phyloP scores from a whole-genome alignment of 2,888 invertebrate species.

The Steinernema carpocapsae region DNA sequence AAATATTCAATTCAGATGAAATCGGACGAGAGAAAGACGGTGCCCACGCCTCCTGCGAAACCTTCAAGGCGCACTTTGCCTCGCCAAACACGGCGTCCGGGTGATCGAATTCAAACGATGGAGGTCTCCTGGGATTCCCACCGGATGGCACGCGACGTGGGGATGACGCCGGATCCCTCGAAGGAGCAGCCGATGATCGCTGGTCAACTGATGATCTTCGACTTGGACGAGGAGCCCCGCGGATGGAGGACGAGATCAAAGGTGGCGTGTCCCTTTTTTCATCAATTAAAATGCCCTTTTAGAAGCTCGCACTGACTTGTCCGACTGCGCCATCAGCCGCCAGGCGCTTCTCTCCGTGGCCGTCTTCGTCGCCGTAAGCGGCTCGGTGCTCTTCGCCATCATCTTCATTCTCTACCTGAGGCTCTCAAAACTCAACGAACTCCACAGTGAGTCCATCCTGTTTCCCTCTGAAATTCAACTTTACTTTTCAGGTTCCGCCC shows the following conservation, averaged over 20 bases:
- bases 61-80: conserved; percentile 46
- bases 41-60: conserved; percentile 40
- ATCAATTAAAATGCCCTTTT: neutral
- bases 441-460: conserved; percentile 3
- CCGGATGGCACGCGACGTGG: conserved; percentile 52
- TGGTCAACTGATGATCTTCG: conserved; percentile 67
- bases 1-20: neutral
- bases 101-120: conserved; percentile 13
- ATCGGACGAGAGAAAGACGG: conserved; percentile 34
- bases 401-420: conserved; percentile 22
- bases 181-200: conserved; percentile 59
- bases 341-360: conserved; percentile 38
- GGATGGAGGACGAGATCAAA: neutral
- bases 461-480: neutral
- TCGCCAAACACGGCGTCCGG: conserved; percentile 18
- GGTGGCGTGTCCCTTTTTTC: neutral
- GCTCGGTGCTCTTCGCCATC: conserved; percentile 27
- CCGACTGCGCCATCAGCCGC: conserved; percentile 53
- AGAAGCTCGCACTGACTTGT: conserved; percentile 1
- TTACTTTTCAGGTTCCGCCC: neutral
- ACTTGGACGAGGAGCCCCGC: conserved; percentile 68
- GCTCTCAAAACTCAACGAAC: conserved; percentile 1
- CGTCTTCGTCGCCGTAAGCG: conserved; percentile 23
- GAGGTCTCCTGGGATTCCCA: conserved; percentile 63
- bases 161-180: conserved; percentile 40